phyloP scores from a whole-genome alignment of 2,888 invertebrate species.

The Lycia hirtaria region DNA sequence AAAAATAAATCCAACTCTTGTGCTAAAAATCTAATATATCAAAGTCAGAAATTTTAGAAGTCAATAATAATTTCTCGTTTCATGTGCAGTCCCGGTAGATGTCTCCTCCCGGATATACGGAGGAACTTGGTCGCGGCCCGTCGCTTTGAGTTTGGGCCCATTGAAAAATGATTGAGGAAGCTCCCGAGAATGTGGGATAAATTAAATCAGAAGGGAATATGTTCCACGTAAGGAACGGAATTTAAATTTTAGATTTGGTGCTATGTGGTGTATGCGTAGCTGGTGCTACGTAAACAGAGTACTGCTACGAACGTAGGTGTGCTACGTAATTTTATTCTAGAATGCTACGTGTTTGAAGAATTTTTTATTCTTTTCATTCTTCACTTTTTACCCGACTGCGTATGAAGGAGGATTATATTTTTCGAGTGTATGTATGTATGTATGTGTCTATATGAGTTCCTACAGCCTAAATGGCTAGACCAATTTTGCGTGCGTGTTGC shows the following conservation, averaged over 20 bases:
- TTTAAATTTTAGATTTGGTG: not conserved
- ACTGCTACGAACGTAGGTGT: not conserved
- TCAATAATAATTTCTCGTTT: not conserved
- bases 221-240: not conserved
- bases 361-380: too few species aligned
- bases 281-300: too few species aligned
- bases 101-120: constrained; percentile 20
- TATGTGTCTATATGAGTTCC: too few species aligned
- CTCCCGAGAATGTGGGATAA: constrained; percentile 11
- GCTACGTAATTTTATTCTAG: not conserved
- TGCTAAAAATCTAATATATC: not conserved
- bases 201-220: constrained; percentile 8
- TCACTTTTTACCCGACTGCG: too few species aligned
- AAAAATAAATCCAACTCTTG: not conserved
- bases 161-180: constrained; percentile 36
- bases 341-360: too few species aligned
- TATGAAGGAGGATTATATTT: too few species aligned
- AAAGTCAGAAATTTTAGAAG: not conserved
- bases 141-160: constrained; percentile 17
- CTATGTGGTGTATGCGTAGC: too few species aligned
- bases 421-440: too few species aligned
- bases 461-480: too few species aligned
- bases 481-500: too few species aligned
- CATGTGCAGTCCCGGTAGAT: not conserved
- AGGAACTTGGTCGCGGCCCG: constrained; percentile 28